Evolutionary conservation across 2,113 vertebrate genomes (phyloP).

Genomic region (Eupsittula cactorum): DNA sequence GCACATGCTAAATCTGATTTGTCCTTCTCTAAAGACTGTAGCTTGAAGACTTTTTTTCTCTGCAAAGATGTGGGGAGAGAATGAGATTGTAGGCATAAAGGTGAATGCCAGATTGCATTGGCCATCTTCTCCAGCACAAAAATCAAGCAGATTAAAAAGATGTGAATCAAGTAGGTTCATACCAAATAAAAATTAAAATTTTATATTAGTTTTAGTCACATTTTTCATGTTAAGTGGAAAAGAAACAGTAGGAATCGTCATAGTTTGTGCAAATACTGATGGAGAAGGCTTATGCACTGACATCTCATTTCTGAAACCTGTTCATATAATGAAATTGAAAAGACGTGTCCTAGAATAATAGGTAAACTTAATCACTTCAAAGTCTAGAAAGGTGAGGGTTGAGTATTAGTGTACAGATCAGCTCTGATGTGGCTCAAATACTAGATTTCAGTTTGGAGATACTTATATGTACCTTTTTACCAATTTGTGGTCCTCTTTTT

Average conservation of each 20-base stretch:
- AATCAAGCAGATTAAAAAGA: background rate
- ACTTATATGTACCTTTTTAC: background rate
- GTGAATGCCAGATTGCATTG: background rate
- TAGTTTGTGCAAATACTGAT: background rate
- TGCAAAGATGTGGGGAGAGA: background rate
- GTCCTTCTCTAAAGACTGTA: background rate
- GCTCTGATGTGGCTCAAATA: background rate
- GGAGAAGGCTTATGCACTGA: background rate
- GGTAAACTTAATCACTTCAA: background rate
- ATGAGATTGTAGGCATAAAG: background rate
- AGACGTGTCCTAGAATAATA: background rate
- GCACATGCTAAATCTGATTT: background rate
- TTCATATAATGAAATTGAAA: background rate
- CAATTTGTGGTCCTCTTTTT: background rate
- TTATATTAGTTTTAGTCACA: background rate
- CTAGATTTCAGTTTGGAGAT: background rate
- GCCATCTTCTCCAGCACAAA: background rate
- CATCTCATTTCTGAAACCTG: background rate
- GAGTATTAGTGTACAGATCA: background rate
- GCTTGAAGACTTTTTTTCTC: background rate
- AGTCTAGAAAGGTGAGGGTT: background rate
- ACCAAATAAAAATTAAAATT: background rate
- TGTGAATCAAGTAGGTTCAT: background rate
- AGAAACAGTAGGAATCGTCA: background rate
- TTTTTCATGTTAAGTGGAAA: background rate